Conservation (phyloP, 1,140 invertebrate genomes). For the Tetranychus urticae region DNA sequence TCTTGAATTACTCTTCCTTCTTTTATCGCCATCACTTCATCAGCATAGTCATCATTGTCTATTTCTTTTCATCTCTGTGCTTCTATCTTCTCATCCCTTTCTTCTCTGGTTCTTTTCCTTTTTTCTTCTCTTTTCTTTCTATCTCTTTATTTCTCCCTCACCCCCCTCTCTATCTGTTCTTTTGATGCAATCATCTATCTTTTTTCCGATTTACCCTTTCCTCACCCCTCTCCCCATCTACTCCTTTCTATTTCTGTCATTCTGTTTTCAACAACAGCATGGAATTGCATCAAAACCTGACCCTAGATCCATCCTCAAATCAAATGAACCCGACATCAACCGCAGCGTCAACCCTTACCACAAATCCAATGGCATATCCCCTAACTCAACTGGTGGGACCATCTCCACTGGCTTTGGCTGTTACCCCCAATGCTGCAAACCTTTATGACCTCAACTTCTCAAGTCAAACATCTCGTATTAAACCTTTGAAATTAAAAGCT, state of each 20-base stretch:
- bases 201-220: too few relatives aligned
- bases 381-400: conserved; percentile 7
- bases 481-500: not conserved
- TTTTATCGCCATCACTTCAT: not conserved
- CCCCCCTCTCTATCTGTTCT: not conserved
- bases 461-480: not conserved
- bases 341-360: conserved; percentile 1
- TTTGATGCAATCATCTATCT: too few relatives aligned
- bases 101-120: not conserved
- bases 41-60: not conserved
- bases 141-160: not conserved
- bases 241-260: not conserved
- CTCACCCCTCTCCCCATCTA: not conserved
- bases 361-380: conserved; percentile 6
- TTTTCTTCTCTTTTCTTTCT: not conserved
- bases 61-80: not conserved
- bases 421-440: not conserved
- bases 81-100: not conserved
- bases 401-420: not conserved
- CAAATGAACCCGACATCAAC: not conserved
- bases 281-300: conserved; percentile 9
- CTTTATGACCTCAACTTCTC: conserved; percentile 7
- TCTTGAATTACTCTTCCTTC: not conserved
- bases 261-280: conserved; percentile 4
- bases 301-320: conserved; percentile 7